These are phyloP conservation scores for Phallusia fumigata DNA, from an alignment of 23 tunicate genomes.

Conservation along the genomic window DNA sequence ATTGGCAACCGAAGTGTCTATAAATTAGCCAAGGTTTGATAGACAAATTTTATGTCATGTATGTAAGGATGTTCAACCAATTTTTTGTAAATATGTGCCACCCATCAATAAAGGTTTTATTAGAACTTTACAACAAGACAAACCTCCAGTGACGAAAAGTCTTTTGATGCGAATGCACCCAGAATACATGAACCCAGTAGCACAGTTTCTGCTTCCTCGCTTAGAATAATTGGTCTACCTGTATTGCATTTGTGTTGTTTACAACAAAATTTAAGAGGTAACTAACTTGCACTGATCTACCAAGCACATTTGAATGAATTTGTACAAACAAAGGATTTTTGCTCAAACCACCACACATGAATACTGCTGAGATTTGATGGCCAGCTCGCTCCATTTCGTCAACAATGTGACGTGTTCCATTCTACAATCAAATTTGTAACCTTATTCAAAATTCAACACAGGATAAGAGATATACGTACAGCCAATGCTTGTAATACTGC, in stretches of 20 bases:
- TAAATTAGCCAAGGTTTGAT: too few species aligned
- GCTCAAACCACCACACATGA: conserved; percentile 81
- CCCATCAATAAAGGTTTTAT: neutral
- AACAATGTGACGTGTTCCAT: conserved; percentile 65
- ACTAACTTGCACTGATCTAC: conserved; percentile 2
- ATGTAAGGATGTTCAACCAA: too few species aligned
- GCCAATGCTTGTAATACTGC: conserved; percentile 86
- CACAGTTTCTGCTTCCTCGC: conserved; percentile 73
- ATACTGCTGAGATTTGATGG: conserved; percentile 41
- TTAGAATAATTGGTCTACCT: conserved; percentile 65
- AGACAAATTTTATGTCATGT: too few species aligned
- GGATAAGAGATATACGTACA: conserved; percentile 36
- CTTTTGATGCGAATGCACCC: conserved; percentile 67
- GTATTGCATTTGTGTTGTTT: neutral
- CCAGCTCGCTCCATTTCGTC: conserved; percentile 49
- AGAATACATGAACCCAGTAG: conserved; percentile 79
- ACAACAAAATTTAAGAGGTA: too few species aligned
- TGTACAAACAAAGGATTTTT: conserved; percentile 72
- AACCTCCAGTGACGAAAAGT: conserved; percentile 30
- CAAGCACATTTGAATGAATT: conserved; percentile 67
- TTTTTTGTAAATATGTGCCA: too few species aligned
- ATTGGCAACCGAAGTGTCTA: too few species aligned
- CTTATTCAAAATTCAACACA: neutral
- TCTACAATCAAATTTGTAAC: conserved; percentile 18
- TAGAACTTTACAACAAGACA: neutral